Conservation (phyloP, 2,113 vertebrate genomes). For the Pedetes capensis region DNA sequence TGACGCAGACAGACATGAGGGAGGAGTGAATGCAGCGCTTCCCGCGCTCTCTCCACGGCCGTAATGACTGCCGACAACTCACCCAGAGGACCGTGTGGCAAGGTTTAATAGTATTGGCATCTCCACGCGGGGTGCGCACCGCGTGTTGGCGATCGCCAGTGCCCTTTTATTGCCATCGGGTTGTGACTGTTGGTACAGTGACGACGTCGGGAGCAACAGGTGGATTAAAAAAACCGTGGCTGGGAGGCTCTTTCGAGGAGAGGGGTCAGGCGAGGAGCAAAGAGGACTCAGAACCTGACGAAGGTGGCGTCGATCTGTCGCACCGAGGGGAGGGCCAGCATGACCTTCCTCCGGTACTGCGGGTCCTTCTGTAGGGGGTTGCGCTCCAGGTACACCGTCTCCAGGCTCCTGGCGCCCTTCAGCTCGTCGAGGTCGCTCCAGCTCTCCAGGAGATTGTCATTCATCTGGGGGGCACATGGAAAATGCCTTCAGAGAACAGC, state of each 20-base stretch:
- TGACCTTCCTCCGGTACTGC: conserved; percentile 97
- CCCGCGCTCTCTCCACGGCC: background rate
- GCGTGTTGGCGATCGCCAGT: conserved; percentile 62
- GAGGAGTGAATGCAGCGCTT: background rate
- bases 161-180: conserved; percentile 75
- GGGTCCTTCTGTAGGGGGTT: conserved; percentile 98
- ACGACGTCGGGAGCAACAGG: conserved; percentile 69
- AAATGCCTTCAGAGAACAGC: rapidly evolving
- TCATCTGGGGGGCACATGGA: conserved; percentile 89
- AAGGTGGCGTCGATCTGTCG: conserved; percentile 98
- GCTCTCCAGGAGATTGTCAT: conserved; percentile 96
- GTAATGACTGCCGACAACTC: background rate
- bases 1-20: background rate
- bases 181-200: conserved; percentile 66
- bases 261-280: conserved; percentile 19
- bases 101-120: conserved; percentile 68
- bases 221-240: conserved; percentile 70
- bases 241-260: conserved; percentile 54
- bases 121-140: conserved; percentile 66
- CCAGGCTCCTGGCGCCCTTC: conserved; percentile 92
- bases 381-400: conserved; percentile 96
- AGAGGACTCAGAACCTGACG: conserved; percentile 92
- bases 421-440: conserved; percentile 97
- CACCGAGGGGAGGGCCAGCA: conserved; percentile 94
- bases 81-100: conserved; percentile 54